Percentiles rank a stretch among this genome's conserved stretches.
These are phyloP conservation scores for Gryon sp. DNA, from an alignment of 1,140 invertebrate genomes.

Conservation along the genomic window DNA sequence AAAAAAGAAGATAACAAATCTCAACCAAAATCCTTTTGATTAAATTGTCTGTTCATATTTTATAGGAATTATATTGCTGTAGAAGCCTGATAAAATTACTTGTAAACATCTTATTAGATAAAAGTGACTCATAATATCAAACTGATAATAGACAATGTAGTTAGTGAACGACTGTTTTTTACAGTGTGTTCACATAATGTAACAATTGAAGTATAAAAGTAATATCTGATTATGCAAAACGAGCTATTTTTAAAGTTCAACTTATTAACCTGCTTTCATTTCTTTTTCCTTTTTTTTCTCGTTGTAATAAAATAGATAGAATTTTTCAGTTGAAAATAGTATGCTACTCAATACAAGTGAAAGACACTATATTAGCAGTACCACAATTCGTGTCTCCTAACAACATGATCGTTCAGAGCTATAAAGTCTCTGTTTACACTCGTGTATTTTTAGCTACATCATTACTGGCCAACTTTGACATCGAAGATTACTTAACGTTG, in stretches of 20 bases:
- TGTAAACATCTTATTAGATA: neutral
- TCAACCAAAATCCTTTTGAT: too few species aligned
- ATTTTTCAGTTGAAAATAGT: conserved; percentile 10
- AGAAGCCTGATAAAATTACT: neutral
- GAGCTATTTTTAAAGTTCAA: conserved; percentile 12
- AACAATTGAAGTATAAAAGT: too few species aligned
- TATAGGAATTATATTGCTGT: too few species aligned
- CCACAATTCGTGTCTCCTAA: conserved; percentile 20
- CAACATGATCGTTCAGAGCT: conserved; percentile 10
- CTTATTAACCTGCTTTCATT: neutral
- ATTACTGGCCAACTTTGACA: conserved; percentile 32
- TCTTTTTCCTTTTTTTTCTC: too few species aligned
- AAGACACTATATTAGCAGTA: conserved; percentile 30
- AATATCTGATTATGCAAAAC: conserved; percentile 1
- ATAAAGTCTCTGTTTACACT: conserved; percentile 39
- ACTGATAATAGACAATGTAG: too few species aligned
- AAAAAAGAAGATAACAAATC: too few species aligned
- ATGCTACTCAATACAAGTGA: conserved; percentile 1
- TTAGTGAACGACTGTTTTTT: too few species aligned
- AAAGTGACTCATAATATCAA: neutral
- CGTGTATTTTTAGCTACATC: conserved; percentile 49
- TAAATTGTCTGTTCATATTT: too few species aligned
- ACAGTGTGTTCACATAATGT: too few species aligned
- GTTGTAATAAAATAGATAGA: neutral
- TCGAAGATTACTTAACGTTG: conserved; percentile 46